Base-by-base conservation (phyloP, 2,113 vertebrate genomes). In the Triplophysa dalaica region DNA sequence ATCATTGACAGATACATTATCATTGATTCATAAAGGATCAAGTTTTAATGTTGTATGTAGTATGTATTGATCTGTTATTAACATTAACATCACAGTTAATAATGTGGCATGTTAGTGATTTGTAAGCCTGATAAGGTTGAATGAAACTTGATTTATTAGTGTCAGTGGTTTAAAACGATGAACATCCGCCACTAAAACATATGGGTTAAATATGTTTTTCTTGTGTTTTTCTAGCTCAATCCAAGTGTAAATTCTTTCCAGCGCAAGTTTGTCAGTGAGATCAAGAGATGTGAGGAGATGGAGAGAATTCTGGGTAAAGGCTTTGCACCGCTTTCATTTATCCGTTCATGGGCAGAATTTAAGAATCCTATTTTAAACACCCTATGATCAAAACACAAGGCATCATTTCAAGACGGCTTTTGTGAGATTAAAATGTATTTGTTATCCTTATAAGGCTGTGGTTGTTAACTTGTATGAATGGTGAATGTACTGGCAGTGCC, bases 211-310 rank as follows among this genome's bases (percentile, higher is more conserved):
- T 58, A 52, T 16, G 17, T 75, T 19, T 29, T 43, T 38, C 3
- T 13, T 8, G 7, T 50, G 24, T 79, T 38, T 16, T 91, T 88
- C 76, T 90, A 99, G 98, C 96, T 99, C 84, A 99, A 99, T 78
- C 96, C 96, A 75, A 95, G 86, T 70, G 94, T 97, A 1, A 99
- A 94, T 74, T 85, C 94, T 33, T 99, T 99, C 87, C 98, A 99
- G 86, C 94, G 97, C 77, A 99, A 97, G 86, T 94, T 96, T 67
- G 97, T 99, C 75, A 95, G 90, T n/a, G 98, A 99, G 90, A 94
- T 98, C 50, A 98, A 99, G 91, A 94, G 94, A 74, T 99, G 97
- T 86, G 97, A 99, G 89, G 97, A 98, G 64, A 95, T 99, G 90
- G 98, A 99, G 86, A 93, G 95, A 82, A 98, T 98, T 85, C 88